These are phyloP conservation scores for Campylorhamphus procurvoides DNA, from an alignment of 2,113 vertebrate species.

Conservation along the genomic window DNA sequence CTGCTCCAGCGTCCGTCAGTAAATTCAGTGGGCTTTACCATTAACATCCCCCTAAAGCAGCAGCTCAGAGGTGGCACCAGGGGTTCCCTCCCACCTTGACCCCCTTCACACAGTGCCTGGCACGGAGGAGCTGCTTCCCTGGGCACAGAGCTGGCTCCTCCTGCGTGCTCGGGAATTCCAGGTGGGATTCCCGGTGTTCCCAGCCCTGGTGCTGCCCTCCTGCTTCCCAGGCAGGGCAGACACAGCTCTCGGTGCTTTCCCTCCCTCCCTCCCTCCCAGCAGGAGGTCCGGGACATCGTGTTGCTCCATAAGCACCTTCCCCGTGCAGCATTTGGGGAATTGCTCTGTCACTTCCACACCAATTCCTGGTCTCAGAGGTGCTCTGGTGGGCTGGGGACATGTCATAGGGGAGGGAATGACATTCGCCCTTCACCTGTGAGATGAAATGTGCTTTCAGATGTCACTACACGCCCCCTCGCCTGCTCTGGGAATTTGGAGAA, in stretches of 20 bases:
- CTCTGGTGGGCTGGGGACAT: not conserved
- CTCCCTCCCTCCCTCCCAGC: not conserved
- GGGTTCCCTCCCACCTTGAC: no score
- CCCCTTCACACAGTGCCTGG: no score
- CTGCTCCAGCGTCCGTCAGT: no score
- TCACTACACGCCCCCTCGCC: not conserved
- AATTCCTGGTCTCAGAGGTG: not conserved
- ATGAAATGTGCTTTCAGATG: not conserved
- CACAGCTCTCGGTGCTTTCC: not conserved
- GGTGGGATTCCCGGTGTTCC: fast-evolving
- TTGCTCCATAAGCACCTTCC: not conserved
- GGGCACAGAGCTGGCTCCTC: no score
- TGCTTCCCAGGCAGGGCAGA: not conserved
- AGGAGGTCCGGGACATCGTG: not conserved
- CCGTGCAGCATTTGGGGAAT: not conserved
- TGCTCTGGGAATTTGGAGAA: not conserved
- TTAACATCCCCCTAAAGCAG: no score
- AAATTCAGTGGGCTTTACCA: no score
- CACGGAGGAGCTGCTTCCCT: no score
- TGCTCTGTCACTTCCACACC: not conserved
- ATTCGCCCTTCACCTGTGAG: not conserved
- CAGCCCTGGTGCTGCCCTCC: not conserved
- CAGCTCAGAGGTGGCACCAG: no score
- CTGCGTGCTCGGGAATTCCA: no score
- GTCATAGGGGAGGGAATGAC: fast-evolving